Evolutionary conservation across 2,888 invertebrate genomes (phyloP), one percentile per base, ranked within the genome.

Genomic region (Drosophila paramelanica): DNA sequence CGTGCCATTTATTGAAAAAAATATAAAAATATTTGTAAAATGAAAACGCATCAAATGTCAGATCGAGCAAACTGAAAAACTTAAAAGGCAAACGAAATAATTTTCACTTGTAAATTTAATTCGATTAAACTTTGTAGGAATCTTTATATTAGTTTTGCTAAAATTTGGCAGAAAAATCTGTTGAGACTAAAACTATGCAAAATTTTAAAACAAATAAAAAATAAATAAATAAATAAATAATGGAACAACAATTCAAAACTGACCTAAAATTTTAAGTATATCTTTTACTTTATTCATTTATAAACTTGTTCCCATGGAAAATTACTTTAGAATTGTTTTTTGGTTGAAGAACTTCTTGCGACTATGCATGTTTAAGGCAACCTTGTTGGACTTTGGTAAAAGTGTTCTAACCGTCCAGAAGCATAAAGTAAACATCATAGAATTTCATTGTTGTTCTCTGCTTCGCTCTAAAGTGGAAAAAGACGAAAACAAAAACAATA

Each of bases 391-490:
- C 23, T 53, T 62, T 46, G 38, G 59, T 27, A 45, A 55, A 64
- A 57, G 57, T 51, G 50, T 50, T 41, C n/a, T 13, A 49, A 45
- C 33, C 57, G 20, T 27, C 11, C 42, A 23, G 38, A 64, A 41
- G 31, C 69, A 67, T 55, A 70, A 71, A 73, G 67, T 65, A 67
- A 77, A 65, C 67, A 71, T 62, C 67, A 69, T 74, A 67, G 73
- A 79, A 75, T 77, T 86, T 77, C 71, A 79, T 75, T 79, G 69
- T 73, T 65, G 25, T 80, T 38, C 55, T 61, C 61, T 59, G 41
- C 66, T 50, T 51, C 46, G 67, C 31, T 50, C 51, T 25, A 45
- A 73, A 62, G 61, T 51, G 25, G 42, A 68, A 55, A 69, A 25
- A 8, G 23, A n/a, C 14, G 4, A 14, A 27, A 33, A 1, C 27